These are phyloP conservation scores for Temnopleurus reevesii DNA, from an alignment of 53 echinoderm and acorn worm genomes.

Conservation along the genomic window DNA sequence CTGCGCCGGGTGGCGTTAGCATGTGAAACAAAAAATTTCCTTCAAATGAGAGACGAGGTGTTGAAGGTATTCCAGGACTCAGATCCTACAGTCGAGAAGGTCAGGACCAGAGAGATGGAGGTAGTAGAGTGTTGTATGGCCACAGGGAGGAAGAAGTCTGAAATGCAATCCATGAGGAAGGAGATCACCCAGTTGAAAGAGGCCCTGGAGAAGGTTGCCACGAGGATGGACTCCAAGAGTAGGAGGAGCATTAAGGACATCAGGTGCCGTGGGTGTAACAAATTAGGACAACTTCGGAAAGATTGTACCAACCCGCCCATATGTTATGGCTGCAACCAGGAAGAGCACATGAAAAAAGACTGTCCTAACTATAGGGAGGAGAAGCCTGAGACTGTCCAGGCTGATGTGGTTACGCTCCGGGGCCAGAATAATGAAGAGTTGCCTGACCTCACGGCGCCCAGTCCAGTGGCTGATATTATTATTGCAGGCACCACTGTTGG, in stretches of 20 bases:
- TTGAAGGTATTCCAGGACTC: constrained; percentile 12
- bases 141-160: too few species aligned
- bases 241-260: not conserved
- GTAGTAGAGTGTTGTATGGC: not conserved
- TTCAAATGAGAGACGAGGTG: constrained; percentile 5
- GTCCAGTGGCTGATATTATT: not conserved
- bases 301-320: not conserved
- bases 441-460: too few species aligned
- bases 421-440: too few species aligned
- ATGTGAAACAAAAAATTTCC: not conserved
- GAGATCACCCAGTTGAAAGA: constrained; percentile 11
- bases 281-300: constrained; percentile 6
- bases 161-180: not conserved
- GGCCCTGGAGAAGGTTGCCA: not conserved
- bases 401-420: too few species aligned
- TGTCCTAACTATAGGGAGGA: too few species aligned
- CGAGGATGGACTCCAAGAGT: not conserved
- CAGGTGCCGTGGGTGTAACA: not conserved
- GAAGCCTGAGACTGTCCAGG: too few species aligned
- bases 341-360: not conserved
- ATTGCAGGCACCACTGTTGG: not conserved
- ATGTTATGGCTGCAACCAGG: constrained; percentile 12
- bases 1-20: not conserved
- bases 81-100: not conserved
- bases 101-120: not conserved